Conservation (phyloP, 2,113 vertebrate genomes). For the Chaenocephalus aceratus region DNA sequence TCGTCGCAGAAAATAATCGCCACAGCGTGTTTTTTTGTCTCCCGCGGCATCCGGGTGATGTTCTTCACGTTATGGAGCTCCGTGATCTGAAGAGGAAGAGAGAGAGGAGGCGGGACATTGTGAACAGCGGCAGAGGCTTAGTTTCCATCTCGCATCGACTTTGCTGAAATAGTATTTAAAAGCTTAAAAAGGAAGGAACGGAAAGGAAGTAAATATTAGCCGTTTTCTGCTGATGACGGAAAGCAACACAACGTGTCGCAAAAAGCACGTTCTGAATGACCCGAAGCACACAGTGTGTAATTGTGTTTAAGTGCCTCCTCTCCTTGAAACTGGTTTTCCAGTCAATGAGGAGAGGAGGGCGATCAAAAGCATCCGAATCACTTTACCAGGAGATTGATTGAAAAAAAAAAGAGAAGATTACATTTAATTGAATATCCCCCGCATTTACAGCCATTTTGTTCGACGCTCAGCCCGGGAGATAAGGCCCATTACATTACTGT, state of each 20-base stretch:
- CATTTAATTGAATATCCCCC: conserved; percentile 77
- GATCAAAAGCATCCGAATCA: conserved; percentile 75
- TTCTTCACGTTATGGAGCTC: conserved; percentile 99
- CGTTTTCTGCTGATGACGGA: conserved; percentile 30
- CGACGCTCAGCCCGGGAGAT: conserved; percentile 71
- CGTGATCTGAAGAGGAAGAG: conserved; percentile 89
- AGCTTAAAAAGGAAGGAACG: conserved; percentile 41
- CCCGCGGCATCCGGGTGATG: conserved; percentile 96
- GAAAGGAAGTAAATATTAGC: conserved; percentile 34
- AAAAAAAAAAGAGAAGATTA: conserved; percentile 68
- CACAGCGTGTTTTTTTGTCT: conserved; percentile 98
- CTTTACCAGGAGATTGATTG: conserved; percentile 70
- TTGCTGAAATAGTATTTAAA: conserved; percentile 53
- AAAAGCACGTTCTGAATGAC: conserved; percentile 31
- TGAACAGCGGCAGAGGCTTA: conserved; percentile 49
- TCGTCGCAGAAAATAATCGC: conserved; percentile 98
- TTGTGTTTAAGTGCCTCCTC: conserved; percentile 37
- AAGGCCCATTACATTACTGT: conserved; percentile 81
- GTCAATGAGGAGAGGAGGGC: conserved; percentile 42
- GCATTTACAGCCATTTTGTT: conserved; percentile 79
- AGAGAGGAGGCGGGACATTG: conserved; percentile 74
- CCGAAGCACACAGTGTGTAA: conserved; percentile 1
- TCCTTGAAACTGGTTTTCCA: conserved; percentile 44
- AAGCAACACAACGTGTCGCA: conserved; percentile 3
- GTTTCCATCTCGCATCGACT: conserved; percentile 53